Conservation (phyloP, 2,113 vertebrate species). For the Solenodon paradoxus region DNA sequence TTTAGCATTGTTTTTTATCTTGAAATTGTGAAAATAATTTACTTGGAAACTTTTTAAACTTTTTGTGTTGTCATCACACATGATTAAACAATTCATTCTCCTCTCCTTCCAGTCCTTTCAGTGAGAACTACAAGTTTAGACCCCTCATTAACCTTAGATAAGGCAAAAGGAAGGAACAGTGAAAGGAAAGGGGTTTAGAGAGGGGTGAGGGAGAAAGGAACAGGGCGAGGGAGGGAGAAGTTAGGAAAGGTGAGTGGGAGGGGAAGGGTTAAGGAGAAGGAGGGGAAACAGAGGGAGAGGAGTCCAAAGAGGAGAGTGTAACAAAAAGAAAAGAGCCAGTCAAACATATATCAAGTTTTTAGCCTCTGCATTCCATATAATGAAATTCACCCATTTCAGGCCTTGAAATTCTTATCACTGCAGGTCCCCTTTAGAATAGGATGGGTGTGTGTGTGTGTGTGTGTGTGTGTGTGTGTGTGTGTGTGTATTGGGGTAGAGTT, state of each 20-base stretch:
- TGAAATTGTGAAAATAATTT: slow-evolving; percentile 32
- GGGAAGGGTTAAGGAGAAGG: too few relatives aligned
- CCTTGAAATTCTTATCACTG: neutral
- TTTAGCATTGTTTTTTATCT: neutral
- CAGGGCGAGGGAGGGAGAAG: too few relatives aligned
- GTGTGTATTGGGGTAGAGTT: neutral
- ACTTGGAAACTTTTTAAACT: neutral
- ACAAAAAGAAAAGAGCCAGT: neutral
- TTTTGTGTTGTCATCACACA: neutral
- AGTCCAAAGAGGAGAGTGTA: neutral
- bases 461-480: neutral
- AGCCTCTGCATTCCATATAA: neutral
- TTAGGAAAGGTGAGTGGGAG: too few relatives aligned
- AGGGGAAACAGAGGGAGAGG: neutral
- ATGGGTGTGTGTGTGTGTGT: neutral
- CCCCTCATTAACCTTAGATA: neutral
- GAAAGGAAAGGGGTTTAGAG: neutral
- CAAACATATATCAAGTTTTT: neutral
- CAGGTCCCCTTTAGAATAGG: neutral
- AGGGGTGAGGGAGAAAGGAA: too few relatives aligned
- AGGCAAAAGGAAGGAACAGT: neutral
- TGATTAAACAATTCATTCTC: neutral
- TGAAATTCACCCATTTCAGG: too few relatives aligned
- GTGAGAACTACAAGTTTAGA: neutral
- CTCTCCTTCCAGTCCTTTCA: neutral